These are phyloP conservation scores for Phaenicophaeus curvirostris DNA, from an alignment of 2,797 vertebrate genomes.

Conservation along the genomic window DNA sequence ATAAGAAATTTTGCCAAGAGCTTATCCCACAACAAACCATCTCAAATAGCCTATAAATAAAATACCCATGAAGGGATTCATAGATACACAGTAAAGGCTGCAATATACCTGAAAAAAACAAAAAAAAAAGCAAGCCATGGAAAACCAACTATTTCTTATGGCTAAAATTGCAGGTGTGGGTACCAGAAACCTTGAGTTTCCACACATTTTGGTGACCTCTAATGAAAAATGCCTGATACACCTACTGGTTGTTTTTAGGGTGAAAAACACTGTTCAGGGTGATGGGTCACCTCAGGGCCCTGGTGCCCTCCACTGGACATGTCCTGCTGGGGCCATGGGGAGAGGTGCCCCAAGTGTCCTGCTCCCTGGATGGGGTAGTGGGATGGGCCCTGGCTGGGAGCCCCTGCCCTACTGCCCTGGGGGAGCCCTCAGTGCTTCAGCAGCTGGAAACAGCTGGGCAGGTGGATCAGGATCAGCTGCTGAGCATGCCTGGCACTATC, in stretches of 20 bases:
- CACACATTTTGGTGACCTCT: constrained; percentile 53
- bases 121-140: constrained; percentile 60
- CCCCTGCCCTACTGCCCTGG: neutral
- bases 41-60: constrained; percentile 76
- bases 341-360: neutral
- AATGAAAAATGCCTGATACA: neutral
- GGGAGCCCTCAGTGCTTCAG: neutral
- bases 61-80: constrained; percentile 61
- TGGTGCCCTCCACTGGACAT: neutral
- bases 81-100: constrained; percentile 60
- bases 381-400: neutral
- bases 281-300: neutral
- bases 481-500: neutral
- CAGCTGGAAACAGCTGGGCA: constrained; percentile 61
- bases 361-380: no score
- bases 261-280: constrained; percentile 49
- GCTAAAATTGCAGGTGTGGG: constrained; percentile 54
- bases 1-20: constrained; percentile 64
- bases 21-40: constrained; percentile 70
- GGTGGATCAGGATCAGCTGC: neutral
- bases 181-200: constrained; percentile 62
- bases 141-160: constrained; percentile 62
- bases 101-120: constrained; percentile 48
- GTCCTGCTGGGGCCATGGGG: fast-evolving
- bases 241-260: neutral